Base-by-base conservation (phyloP, 2,797 vertebrate species). In the Sylvia borin region DNA sequence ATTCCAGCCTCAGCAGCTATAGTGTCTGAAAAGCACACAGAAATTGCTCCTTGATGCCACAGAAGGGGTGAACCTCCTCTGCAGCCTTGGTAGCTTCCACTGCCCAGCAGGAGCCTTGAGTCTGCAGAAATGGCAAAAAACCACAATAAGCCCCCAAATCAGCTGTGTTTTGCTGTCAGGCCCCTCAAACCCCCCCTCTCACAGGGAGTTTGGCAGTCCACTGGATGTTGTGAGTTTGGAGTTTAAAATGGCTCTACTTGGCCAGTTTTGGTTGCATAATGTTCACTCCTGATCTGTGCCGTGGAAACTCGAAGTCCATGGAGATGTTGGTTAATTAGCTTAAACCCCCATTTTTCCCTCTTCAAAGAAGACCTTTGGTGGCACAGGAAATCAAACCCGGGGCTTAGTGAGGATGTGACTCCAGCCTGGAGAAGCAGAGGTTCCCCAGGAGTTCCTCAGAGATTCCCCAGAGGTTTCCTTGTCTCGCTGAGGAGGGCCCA, bases 121-220 rank as follows among this genome's bases (percentile, higher is more conserved):
- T 48, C 50, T 36, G 40, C 64, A 88, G 71, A 43, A 77, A 34
- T 26, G 42, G 62, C 32, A 45, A 34, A 53, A 62, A 31, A 4
- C 0, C 38, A 13, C 10, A 7, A 5, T 10, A 60, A 71, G 48
- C 8, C 60, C 66, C 43, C 1, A 1, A 4, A 16, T 10, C 12
- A 51, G 24, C 7, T 2, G 1, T 0, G 1, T 20, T 73, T 67
- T 43, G 40, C 31, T 85, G 36, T 61, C 57, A n/a, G 36, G 20
- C 10, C 31, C 5, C 58, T 81, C 27, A 34, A 8, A 82, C 15
- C 26, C 17, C 14, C 16, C 6, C 40, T n/a, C 50, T 32, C n/a
- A 9, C 11, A 45, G 24, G 7, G 29, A 16, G 7, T 10, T 70
- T 66, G 57, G 45, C 51, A 38, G 32, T 21, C 5, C 15, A 21